phyloP scores from a whole-genome alignment of 53 echinoderm and acorn worm species.

The Glandiceps talaboti region DNA sequence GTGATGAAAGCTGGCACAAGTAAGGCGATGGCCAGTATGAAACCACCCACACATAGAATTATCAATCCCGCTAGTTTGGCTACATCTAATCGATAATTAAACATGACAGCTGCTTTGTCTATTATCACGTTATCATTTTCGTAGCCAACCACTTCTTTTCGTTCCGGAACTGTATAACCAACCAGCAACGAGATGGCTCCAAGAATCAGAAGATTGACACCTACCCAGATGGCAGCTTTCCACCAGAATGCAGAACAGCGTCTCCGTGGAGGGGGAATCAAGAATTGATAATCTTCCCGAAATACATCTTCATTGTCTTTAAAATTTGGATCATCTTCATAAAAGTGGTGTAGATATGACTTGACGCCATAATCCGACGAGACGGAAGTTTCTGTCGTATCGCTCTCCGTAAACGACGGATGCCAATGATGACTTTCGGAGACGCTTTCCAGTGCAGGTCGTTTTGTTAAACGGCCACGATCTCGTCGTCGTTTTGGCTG shows the following conservation, averaged over 20 bases:
- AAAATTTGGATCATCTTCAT: conserved; percentile 72
- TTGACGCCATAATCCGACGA: conserved; percentile 75
- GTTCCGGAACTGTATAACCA: conserved; percentile 74
- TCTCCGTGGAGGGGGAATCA: conserved; percentile 22
- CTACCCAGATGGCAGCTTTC: conserved; percentile 96
- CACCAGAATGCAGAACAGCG: conserved; percentile 74
- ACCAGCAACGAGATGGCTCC: conserved; percentile 74
- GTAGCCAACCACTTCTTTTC: conserved; percentile 48
- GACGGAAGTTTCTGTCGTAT: conserved; percentile 35
- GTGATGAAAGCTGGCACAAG: conserved; percentile 62
- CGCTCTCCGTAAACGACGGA: conserved; percentile 48
- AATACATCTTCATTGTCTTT: conserved; percentile 47
- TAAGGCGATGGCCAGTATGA: conserved; percentile 71
- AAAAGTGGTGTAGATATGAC: conserved; percentile 95
- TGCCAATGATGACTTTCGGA: conserved; percentile 47
- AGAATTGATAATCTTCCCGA: conserved; percentile 22
- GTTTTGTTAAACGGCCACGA: conserved; percentile 64
- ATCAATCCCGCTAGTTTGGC: conserved; percentile 86
- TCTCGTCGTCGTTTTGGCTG: conserved; percentile 23
- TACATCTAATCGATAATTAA: conserved; percentile 65
- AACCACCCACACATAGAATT: conserved; percentile 79
- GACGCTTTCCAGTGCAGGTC: conserved; percentile 85
- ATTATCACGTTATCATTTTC: conserved; percentile 44
- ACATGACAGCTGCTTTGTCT: conserved; percentile 61
- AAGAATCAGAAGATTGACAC: conserved; percentile 68